Evolutionary conservation across 2,113 vertebrate species (phyloP).

Genomic region (Hippopotamus amphibius): DNA sequence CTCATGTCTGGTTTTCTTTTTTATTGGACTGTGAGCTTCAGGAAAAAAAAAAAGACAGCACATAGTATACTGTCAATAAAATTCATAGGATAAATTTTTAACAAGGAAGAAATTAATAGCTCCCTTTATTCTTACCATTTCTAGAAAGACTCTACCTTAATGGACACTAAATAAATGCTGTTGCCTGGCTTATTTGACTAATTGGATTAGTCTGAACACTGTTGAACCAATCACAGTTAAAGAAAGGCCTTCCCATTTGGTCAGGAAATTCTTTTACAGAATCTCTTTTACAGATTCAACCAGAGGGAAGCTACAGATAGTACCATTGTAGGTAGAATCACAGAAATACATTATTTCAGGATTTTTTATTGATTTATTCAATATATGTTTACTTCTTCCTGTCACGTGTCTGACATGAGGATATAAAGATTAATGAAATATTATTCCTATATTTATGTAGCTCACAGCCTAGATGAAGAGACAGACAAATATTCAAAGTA

Average conservation of each 20-base stretch:
- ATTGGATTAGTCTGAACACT: not conserved
- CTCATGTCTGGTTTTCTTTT: not conserved
- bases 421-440: not conserved
- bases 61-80: not conserved
- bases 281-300: not conserved
- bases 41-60: not conserved
- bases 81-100: slow-evolving; percentile 1
- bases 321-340: not conserved
- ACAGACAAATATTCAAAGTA: not conserved
- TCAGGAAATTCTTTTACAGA: not conserved
- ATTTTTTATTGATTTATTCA: not conserved
- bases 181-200: not conserved
- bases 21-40: not conserved
- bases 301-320: not conserved
- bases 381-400: not conserved
- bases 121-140: not conserved
- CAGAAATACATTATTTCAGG: not conserved
- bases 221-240: not conserved
- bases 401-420: not conserved
- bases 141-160: not conserved
- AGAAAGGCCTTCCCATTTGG: not conserved
- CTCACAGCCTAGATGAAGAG: not conserved
- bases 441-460: not conserved
- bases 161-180: not conserved
- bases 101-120: not conserved